Evolutionary conservation across 2,113 vertebrate species (phyloP).

Genomic region (Chaenocephalus aceratus): DNA sequence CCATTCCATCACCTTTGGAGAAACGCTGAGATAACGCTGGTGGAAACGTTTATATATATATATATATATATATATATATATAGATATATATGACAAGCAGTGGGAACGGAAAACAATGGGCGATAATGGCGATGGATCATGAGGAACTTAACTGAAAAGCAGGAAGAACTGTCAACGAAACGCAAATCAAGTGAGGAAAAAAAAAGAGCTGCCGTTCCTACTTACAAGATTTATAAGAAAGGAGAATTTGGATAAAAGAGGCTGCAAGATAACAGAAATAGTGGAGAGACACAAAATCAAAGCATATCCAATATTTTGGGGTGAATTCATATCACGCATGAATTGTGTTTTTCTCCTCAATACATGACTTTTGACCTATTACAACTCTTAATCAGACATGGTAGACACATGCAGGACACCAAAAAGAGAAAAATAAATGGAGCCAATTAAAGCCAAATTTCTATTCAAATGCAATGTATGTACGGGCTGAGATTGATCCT

Average conservation of each 20-base stretch:
- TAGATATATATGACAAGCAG: slow-evolving; percentile 58
- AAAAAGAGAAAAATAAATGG: slow-evolving; percentile 71
- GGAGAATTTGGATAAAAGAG: slow-evolving; percentile 99
- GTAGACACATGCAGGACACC: slow-evolving; percentile 87
- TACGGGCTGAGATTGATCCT: slow-evolving; percentile 28
- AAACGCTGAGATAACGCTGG: too few relatives aligned
- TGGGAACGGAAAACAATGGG: slow-evolving; percentile 72
- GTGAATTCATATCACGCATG: slow-evolving; percentile 89
- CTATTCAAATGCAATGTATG: slow-evolving; percentile 13
- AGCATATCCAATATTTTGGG: slow-evolving; percentile 95
- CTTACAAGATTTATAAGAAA: slow-evolving; percentile 99
- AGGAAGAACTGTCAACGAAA: slow-evolving; percentile 86
- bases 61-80: too few relatives aligned
- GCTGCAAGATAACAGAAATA: slow-evolving; percentile 99
- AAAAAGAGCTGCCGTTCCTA: slow-evolving; percentile 96
- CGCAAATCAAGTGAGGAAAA: slow-evolving; percentile 90
- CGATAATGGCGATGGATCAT: slow-evolving; percentile 85
- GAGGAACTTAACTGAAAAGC: slow-evolving; percentile 81
- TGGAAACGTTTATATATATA: slow-evolving; percentile 57
- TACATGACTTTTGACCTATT: slow-evolving; percentile 67
- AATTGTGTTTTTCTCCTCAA: slow-evolving; percentile 70
- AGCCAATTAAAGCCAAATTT: slow-evolving; percentile 55
- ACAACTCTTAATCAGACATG: slow-evolving; percentile 71
- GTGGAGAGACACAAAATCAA: slow-evolving; percentile 99
- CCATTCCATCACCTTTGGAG: slow-evolving; percentile 80